Evolutionary conservation across 1,140 invertebrate genomes (phyloP).

Genomic region (Drosophila arizonae): DNA sequence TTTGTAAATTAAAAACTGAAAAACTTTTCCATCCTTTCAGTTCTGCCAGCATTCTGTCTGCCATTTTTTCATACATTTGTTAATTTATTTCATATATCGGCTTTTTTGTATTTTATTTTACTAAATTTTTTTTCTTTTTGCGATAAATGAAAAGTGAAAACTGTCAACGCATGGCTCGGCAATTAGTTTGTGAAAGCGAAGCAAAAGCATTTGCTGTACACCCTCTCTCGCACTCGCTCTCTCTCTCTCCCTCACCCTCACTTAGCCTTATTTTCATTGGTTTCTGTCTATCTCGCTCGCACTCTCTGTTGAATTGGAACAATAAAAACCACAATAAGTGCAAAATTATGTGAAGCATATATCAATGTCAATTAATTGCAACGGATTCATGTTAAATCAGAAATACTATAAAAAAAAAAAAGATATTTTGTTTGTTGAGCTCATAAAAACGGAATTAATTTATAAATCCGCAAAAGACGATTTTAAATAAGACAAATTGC

Average conservation of each 20-base stretch:
- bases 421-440: slow-evolving; percentile 8
- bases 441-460: slow-evolving; percentile 8
- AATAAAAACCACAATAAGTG: slow-evolving; percentile 54
- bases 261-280: not conserved
- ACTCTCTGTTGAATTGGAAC: slow-evolving; percentile 12
- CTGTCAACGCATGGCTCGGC: slow-evolving; percentile 58
- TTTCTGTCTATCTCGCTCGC: not conserved
- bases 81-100: not conserved
- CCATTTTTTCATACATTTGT: slow-evolving; percentile 24
- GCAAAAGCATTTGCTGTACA: slow-evolving; percentile 33
- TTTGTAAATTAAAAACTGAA: too few relatives aligned
- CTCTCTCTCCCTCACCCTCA: not conserved
- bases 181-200: slow-evolving; percentile 71
- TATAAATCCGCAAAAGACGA: not conserved
- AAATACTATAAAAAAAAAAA: not conserved
- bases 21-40: too few relatives aligned
- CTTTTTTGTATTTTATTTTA: slow-evolving; percentile 8
- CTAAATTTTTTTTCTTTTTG: slow-evolving; percentile 10
- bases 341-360: slow-evolving; percentile 53
- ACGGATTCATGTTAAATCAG: slow-evolving; percentile 41
- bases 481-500: not conserved
- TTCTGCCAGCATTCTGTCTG: slow-evolving; percentile 8
- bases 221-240: not conserved
- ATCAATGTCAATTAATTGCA: slow-evolving; percentile 67
- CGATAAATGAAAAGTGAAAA: slow-evolving; percentile 67